Evolutionary conservation across 2,888 invertebrate genomes (phyloP).

Genomic region (Temnothorax unifasciatus): DNA sequence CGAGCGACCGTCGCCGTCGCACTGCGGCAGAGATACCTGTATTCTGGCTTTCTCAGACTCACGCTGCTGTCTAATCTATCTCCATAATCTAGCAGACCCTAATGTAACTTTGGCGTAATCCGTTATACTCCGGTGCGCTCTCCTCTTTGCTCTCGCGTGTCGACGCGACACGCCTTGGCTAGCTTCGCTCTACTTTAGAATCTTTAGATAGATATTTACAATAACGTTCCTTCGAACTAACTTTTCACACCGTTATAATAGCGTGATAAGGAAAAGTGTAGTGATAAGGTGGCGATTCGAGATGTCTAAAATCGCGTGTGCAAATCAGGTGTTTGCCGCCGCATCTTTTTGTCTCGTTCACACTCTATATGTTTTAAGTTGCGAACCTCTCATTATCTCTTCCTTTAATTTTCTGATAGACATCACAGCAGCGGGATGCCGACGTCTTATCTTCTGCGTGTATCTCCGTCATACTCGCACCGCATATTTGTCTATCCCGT

Average conservation of each 20-base stretch:
- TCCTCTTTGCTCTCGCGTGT: not conserved
- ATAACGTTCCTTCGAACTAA: not conserved
- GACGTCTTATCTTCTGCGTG: not conserved
- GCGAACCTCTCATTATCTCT: not conserved
- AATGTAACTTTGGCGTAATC: slow-evolving; percentile 31
- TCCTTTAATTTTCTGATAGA: not conserved
- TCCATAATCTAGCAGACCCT: slow-evolving; percentile 3
- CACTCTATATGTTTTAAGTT: not conserved
- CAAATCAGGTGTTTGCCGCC: not conserved
- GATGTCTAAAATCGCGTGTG: not conserved
- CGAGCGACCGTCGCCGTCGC: not conserved
- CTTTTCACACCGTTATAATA: not conserved
- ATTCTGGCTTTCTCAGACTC: slow-evolving; percentile 31
- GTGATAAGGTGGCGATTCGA: not conserved
- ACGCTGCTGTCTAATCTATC: slow-evolving; percentile 16
- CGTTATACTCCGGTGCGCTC: not conserved
- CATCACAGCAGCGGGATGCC: not conserved
- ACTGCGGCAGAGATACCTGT: not conserved
- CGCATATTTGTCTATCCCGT: not conserved
- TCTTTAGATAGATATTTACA: not conserved
- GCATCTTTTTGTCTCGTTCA: not conserved
- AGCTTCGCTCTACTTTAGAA: not conserved
- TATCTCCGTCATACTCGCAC: not conserved
- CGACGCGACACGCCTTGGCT: not conserved
- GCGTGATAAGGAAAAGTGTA: not conserved